Evolutionary conservation across 2,797 vertebrate genomes (phyloP), one percentile per base, ranked within the genome.

Genomic region (Crossoptilon crossoptilon): DNA sequence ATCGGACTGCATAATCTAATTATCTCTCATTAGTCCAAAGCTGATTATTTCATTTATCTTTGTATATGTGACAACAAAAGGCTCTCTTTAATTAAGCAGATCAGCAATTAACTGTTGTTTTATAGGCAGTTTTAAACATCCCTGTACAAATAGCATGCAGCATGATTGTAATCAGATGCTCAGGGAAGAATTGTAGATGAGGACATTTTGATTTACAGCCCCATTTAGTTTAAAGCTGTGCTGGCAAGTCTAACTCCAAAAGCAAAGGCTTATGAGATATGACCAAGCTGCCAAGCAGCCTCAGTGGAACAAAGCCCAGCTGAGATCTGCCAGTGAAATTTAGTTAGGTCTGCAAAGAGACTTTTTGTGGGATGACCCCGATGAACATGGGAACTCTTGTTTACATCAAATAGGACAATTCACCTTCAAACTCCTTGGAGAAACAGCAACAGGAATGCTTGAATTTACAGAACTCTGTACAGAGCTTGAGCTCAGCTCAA

Each of bases 21-120:
- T 98, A 98, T 98, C 98, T 98, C 98, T 98, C 98, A 98, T 98
- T 98, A 98, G 98, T 95, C 95, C 96, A 97, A 98, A 98, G 97
- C 98, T 98, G 98, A 98, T 98, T 98, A 98, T 98, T 98, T 98
- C 97, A 98, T 98, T 98, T 98, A 97, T 98, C 98, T 98, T 98
- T 97, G 98, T 98, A 98, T 98, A 97, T 97, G 97, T 98, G 98
- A 98, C 98, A 98, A 98, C 97, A 98, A 98, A 98, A 98, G 97
- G 84, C 97, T 97, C 94, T 93, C 97, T 98, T 98, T 98, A 98
- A 98, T 98, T 98, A 98, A 98, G 97, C 97, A 96, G 97, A 98
- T 98, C 96, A 97, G 97, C 98, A 98, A 98, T 98, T 98, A 98
- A 97, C 96, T 97, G 97, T 92, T 98, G 98, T 98, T 98, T 98